phyloP scores from a whole-genome alignment of 1,140 invertebrate species.

The Delia radicum region DNA sequence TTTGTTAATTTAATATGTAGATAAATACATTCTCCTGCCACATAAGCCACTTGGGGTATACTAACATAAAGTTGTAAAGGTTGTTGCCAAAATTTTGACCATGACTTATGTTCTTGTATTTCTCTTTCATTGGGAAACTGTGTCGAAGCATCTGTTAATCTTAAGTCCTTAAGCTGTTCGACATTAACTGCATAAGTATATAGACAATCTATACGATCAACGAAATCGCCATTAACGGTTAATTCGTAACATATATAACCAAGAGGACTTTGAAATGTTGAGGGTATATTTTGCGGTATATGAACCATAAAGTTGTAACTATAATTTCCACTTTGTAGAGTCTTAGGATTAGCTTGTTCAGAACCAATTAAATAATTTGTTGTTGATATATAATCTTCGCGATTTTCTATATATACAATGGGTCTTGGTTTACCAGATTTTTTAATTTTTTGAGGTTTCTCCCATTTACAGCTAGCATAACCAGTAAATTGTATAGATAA shows the following conservation, averaged over 20 bases:
- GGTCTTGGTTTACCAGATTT: slow-evolving; percentile 25
- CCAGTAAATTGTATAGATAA: slow-evolving; percentile 38
- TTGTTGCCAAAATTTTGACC: slow-evolving; percentile 40
- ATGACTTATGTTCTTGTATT: slow-evolving; percentile 31
- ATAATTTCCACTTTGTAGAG: slow-evolving; percentile 58
- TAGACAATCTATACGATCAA: slow-evolving; percentile 45
- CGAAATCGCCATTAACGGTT: slow-evolving; percentile 66
- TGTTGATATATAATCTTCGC: slow-evolving; percentile 48
- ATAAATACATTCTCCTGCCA: slow-evolving; percentile 41
- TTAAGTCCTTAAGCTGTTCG: neutral
- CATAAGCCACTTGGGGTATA: slow-evolving; percentile 39
- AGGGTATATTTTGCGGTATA: slow-evolving; percentile 62
- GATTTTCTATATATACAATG: slow-evolving; percentile 32
- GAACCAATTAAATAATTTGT: slow-evolving; percentile 51
- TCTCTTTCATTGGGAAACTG: neutral
- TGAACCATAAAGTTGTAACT: slow-evolving; percentile 62
- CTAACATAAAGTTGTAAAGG: slow-evolving; percentile 40
- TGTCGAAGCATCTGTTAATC: neutral
- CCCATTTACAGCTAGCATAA: slow-evolving; percentile 39
- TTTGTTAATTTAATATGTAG: slow-evolving; percentile 43
- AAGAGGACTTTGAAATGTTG: slow-evolving; percentile 70
- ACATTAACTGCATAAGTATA: neutral
- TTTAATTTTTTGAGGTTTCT: slow-evolving; percentile 31
- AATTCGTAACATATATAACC: slow-evolving; percentile 69
- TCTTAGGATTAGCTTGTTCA: slow-evolving; percentile 36